These are phyloP conservation scores for roundworm (Caenorhabditis elegans) DNA, from an alignment of 1,140 invertebrate genomes.

Conservation along the genomic window WBcel235 BX284605.5:8011001-8011500, in stretches of 20 bases:
- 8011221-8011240: too few relatives aligned
- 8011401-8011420: slow-evolving; percentile 98
- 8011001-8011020: slow-evolving; percentile 21
- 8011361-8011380: slow-evolving; percentile 95
- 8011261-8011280: neutral
- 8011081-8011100: slow-evolving; percentile 46
- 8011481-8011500: slow-evolving; percentile 94
- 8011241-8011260: slow-evolving; percentile 19
- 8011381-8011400: slow-evolving; percentile 93
- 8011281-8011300: too few relatives aligned
- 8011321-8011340: neutral
- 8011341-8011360: slow-evolving; percentile 71
- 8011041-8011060: slow-evolving; percentile 41
- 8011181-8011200: too few relatives aligned
- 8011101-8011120: slow-evolving; percentile 38
- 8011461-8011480: slow-evolving; percentile 91
- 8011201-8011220: too few relatives aligned
- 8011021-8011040: slow-evolving; percentile 53
- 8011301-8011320: too few relatives aligned
- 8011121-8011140: too few relatives aligned
- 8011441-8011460: slow-evolving; percentile 90
- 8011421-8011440: slow-evolving; percentile 88
- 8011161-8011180: neutral
- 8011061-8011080: slow-evolving; percentile 47
- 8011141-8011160: too few relatives aligned